Evolutionary conservation across 1,140 invertebrate genomes (phyloP).

Genomic region (Euschistus heros): DNA sequence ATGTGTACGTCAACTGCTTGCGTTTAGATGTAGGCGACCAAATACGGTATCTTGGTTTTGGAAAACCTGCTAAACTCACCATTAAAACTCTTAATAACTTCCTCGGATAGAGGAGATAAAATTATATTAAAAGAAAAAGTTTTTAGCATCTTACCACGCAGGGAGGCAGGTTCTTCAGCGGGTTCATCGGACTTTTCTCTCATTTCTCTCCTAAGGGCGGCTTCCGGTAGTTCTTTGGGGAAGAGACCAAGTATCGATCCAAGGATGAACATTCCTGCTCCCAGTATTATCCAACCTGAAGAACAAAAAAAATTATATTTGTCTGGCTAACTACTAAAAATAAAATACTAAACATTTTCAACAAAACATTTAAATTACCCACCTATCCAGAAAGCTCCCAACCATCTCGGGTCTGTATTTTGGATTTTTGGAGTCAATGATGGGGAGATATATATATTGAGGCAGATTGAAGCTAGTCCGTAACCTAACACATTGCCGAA

Average conservation of each 20-base stretch:
- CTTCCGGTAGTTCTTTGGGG: conserved; percentile 43
- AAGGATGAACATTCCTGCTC: conserved; percentile 40
- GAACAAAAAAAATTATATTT: conserved; percentile 30
- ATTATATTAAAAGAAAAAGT: too few relatives aligned
- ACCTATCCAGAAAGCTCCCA: conserved; percentile 74
- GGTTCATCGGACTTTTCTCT: conserved; percentile 26
- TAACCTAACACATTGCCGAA: conserved; percentile 61
- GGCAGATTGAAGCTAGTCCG: conserved; percentile 52
- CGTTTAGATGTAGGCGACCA: too few relatives aligned
- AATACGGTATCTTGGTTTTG: too few relatives aligned
- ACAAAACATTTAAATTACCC: background rate
- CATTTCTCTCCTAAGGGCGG: conserved; percentile 34
- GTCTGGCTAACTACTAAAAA: too few relatives aligned
- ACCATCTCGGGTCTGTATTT: conserved; percentile 57
- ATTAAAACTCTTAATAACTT: too few relatives aligned
- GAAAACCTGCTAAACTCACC: too few relatives aligned
- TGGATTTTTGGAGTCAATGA: conserved; percentile 54
- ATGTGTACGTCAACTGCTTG: too few relatives aligned
- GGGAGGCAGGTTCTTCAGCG: conserved; percentile 29
- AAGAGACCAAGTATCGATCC: conserved; percentile 45
- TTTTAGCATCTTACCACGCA: conserved; percentile 29
- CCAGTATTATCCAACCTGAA: conserved; percentile 51
- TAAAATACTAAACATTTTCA: too few relatives aligned
- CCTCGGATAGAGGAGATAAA: too few relatives aligned
- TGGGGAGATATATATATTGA: conserved; percentile 59